These are phyloP conservation scores for Trogon surrucura DNA, from an alignment of 2,113 vertebrate species.

Conservation along the genomic window DNA sequence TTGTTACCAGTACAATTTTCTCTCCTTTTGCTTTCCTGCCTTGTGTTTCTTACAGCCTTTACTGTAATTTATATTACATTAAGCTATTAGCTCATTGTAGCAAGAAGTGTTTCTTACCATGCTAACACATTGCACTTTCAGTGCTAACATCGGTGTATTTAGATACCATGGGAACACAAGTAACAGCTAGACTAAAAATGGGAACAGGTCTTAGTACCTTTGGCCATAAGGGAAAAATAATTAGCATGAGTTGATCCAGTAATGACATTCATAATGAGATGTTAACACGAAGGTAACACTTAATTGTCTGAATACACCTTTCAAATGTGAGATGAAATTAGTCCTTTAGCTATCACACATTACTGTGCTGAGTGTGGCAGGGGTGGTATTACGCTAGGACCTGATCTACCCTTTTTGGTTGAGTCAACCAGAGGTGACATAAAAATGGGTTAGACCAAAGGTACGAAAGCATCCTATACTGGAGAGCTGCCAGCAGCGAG, in stretches of 20 bases:
- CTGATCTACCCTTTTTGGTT: neutral
- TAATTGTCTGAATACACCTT: neutral
- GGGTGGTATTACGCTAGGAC: neutral
- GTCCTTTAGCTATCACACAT: neutral
- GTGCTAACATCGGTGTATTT: neutral
- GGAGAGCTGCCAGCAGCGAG: neutral
- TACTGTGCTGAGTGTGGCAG: neutral
- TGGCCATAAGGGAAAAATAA: neutral
- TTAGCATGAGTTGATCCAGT: neutral
- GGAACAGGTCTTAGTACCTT: neutral
- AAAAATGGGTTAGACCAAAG: neutral
- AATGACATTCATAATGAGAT: neutral
- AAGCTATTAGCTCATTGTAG: neutral
- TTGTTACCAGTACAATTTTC: neutral
- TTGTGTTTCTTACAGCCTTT: neutral
- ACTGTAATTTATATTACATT: neutral
- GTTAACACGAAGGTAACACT: neutral
- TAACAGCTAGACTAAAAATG: neutral
- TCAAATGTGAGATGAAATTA: neutral
- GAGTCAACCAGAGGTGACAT: neutral
- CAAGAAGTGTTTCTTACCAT: neutral
- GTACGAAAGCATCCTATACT: neutral
- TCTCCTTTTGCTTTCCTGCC: neutral
- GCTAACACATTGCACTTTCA: neutral
- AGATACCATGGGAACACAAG: neutral